Base-by-base conservation (phyloP, 1,140 invertebrate species). In the Drosophila nasuta region DNA sequence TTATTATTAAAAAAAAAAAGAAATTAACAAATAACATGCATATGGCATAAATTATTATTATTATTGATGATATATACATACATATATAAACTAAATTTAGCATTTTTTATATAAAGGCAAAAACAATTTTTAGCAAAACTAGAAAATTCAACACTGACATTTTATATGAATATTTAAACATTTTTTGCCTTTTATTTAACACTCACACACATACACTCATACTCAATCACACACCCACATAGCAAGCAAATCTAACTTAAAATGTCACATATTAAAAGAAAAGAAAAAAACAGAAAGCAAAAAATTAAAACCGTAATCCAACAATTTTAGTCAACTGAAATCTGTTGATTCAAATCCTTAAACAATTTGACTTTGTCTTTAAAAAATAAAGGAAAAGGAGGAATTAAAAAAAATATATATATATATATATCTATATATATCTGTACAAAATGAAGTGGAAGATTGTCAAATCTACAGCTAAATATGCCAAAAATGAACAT, bases 381-480 rank as follows among this genome's bases (percentile, higher is more conserved):
- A 67, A 64, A 59, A 60, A 71, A 66, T n/a, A 72, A 81, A 71
- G 62, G 41, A 43, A 43, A 43, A 5, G 41, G 41, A 75, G 66
- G 64, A 67, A 51, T 58, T 59, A 69, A 46, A 71, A 48, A 70
- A 46, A 20, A 25, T 13, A 3, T 25, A 25, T 25, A 25, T 25
- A 25, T 25, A 25, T 25, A 4, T 25, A 25, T 25, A 25, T 25
- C 3, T 48, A 60, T 43, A 57, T 59, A 57, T 54, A 82, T 80
- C 70, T 86, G 78, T 90, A 89, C 78, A 89, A 89, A 83, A 51
- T 20, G 59, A 56, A 71, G 43, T 60, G 52, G 72, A 66, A 73
- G 85, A 79, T 74, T 70, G 80, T 86, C 87, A 74, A 86, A 87
- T 90, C 87, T 91, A 91, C 87, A 91, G 87, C 87, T 91, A 91